A percentile compares a stretch with the other conserved stretches of the same genome.
phyloP scores from a whole-genome alignment of 2,888 invertebrate species.

The Heliconius erato region DNA sequence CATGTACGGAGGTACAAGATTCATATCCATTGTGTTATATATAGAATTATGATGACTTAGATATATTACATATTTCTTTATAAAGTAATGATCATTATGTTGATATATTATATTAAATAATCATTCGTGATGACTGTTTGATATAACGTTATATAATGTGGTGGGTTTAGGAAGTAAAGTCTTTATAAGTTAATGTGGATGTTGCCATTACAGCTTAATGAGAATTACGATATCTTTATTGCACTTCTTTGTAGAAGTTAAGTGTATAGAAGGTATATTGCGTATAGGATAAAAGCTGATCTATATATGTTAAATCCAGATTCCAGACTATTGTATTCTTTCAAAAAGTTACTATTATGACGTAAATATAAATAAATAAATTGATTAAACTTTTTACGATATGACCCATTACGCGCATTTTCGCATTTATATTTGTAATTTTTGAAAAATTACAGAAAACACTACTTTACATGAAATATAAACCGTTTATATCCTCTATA shows the following conservation, averaged over 20 bases:
- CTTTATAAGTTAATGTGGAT: background rate
- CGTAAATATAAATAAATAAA: too few relatives aligned
- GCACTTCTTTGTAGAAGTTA: background rate
- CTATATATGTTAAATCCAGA: too few relatives aligned
- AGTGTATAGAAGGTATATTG: too few relatives aligned
- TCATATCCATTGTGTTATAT: slow-evolving; percentile 39
- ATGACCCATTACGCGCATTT: too few relatives aligned
- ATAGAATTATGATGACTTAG: slow-evolving; percentile 17
- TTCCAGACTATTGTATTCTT: too few relatives aligned
- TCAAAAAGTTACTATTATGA: too few relatives aligned
- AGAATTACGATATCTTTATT: background rate
- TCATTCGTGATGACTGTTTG: slow-evolving; percentile 4
- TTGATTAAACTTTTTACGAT: too few relatives aligned
- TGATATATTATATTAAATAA: slow-evolving; percentile 25
- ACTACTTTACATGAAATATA: too few relatives aligned
- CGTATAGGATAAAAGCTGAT: too few relatives aligned
- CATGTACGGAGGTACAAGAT: slow-evolving; percentile 51
- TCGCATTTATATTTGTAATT: too few relatives aligned
- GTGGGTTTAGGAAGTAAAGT: slow-evolving; percentile 6
- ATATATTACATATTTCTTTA: slow-evolving; percentile 8
- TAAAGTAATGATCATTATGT: slow-evolving; percentile 13
- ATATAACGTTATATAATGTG: slow-evolving; percentile 1
- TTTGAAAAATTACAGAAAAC: too few relatives aligned
- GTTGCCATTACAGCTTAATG: background rate
- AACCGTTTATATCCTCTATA: too few relatives aligned